Evolutionary conservation across 1,140 invertebrate genomes (phyloP).

Genomic region (Gyrodactylus salaris): DNA sequence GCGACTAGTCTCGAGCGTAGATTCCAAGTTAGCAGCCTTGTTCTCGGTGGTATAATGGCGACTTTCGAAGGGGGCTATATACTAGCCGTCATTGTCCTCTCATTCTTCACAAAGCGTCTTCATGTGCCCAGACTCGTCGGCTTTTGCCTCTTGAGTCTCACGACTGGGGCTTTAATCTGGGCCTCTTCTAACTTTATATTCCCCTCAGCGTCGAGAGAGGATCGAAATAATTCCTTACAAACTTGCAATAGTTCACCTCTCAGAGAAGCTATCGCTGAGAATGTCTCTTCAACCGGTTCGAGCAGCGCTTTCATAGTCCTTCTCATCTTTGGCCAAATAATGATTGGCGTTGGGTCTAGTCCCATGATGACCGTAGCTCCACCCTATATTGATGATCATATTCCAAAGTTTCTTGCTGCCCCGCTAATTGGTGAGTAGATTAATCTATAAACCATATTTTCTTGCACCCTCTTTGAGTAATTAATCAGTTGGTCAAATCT

Average conservation of each 20-base stretch:
- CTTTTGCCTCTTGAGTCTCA: background rate
- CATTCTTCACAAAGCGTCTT: background rate
- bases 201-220: background rate
- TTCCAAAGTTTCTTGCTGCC: background rate
- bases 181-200: background rate
- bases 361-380: background rate
- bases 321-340: background rate
- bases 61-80: background rate
- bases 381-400: conserved; percentile 2
- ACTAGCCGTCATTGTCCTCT: background rate
- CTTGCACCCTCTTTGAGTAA: too few species aligned
- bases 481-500: too few species aligned
- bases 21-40: background rate
- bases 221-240: background rate
- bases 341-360: background rate
- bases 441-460: background rate
- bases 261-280: too few species aligned
- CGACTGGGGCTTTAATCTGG: background rate
- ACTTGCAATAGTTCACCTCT: background rate
- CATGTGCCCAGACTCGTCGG: background rate
- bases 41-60: background rate
- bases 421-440: background rate
- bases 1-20: background rate
- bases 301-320: background rate
- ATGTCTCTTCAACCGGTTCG: background rate